Conservation (phyloP, 2,797 vertebrate species). For the Cynopterus sphinx region DNA sequence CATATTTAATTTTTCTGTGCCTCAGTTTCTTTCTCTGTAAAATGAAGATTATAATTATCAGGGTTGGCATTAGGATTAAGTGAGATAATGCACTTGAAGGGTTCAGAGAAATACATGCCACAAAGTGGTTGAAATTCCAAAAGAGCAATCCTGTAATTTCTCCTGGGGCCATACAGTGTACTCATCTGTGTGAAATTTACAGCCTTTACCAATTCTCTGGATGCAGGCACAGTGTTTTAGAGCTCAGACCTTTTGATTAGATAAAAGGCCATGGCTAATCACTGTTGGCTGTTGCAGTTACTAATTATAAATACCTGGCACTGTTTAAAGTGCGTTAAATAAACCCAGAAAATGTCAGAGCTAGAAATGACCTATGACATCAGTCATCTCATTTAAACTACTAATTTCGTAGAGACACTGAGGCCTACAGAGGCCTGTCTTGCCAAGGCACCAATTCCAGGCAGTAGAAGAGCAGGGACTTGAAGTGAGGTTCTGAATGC, state of each 20-base stretch:
- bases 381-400: not conserved
- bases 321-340: not conserved
- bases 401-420: not conserved
- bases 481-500: not conserved
- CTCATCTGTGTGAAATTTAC: constrained; percentile 56
- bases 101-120: not conserved
- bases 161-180: not conserved
- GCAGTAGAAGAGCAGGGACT: not conserved
- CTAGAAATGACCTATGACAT: not conserved
- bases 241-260: not conserved
- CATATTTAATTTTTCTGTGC: not conserved
- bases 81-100: not conserved
- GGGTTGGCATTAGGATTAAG: not conserved
- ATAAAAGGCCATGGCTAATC: not conserved
- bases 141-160: constrained; percentile 31
- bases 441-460: not conserved
- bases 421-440: not conserved
- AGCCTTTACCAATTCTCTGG: constrained; percentile 47
- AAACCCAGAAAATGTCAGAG: not conserved
- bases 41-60: not conserved
- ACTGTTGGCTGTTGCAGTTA: not conserved
- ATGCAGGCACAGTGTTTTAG: constrained; percentile 27
- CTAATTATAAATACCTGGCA: not conserved
- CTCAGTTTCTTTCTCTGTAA: not conserved
- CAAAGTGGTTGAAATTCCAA: constrained; percentile 63